These are phyloP conservation scores for Prosopocoilus inquinatus DNA, from an alignment of 2,888 invertebrate species.

Conservation along the genomic window DNA sequence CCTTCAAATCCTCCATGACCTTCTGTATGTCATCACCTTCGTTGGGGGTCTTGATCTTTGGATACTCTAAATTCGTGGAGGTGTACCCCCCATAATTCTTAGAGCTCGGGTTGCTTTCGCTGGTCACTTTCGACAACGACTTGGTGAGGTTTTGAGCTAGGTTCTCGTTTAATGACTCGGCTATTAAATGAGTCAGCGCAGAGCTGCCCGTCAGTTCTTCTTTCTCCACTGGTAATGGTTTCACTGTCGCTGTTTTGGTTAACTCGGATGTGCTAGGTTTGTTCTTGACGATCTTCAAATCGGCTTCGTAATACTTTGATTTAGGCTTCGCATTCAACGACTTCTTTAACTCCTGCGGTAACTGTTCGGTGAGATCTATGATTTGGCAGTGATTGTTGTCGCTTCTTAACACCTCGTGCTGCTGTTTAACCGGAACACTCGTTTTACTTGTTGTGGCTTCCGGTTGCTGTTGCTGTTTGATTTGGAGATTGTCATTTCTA, in stretches of 20 bases:
- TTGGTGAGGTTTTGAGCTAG: conserved; percentile 11
- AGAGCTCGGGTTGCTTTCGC: neutral
- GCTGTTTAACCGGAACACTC: conserved; percentile 6
- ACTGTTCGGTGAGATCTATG: conserved; percentile 40
- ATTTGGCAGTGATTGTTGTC: conserved; percentile 40
- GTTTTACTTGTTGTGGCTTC: conserved; percentile 5
- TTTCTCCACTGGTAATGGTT: too few species aligned
- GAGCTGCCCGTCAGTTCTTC: conserved; percentile 19
- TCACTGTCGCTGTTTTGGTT: conserved; percentile 12
- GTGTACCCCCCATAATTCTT: conserved; percentile 1
- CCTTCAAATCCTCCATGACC: conserved; percentile 53
- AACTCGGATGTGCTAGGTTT: conserved; percentile 13
- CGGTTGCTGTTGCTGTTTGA: conserved; percentile 5
- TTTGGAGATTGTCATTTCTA: conserved; percentile 11
- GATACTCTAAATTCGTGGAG: conserved; percentile 19
- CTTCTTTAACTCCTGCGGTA: conserved; percentile 21
- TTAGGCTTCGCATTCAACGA: conserved; percentile 32
- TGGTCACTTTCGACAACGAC: neutral
- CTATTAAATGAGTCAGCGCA: conserved; percentile 27
- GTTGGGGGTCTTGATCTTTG: conserved; percentile 16
- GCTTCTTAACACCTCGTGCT: conserved; percentile 24
- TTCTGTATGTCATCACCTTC: conserved; percentile 50
- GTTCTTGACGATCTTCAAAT: conserved; percentile 8
- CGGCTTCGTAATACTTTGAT: conserved; percentile 29
- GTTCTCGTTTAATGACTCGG: conserved; percentile 21